These are phyloP conservation scores for Alentia gelatinosa DNA, from an alignment of 2,888 invertebrate genomes.

Conservation along the genomic window DNA sequence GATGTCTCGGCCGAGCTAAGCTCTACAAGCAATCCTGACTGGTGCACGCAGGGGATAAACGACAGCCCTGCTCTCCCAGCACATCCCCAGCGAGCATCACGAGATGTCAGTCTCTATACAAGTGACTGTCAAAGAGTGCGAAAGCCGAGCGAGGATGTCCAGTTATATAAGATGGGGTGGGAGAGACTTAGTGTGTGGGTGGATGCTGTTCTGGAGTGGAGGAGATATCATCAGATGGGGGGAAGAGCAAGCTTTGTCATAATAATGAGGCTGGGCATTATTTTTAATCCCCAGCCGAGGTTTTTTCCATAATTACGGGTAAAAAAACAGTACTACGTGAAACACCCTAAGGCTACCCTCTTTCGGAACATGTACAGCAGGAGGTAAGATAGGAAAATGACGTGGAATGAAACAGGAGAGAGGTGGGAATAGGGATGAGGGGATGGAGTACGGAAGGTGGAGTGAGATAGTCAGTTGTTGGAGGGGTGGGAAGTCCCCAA, in stretches of 20 bases:
- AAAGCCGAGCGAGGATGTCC: neutral
- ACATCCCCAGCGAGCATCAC: neutral
- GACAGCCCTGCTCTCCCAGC: neutral
- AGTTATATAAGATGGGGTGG: neutral
- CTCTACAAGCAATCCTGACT: neutral
- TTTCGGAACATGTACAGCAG: neutral
- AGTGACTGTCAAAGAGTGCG: neutral
- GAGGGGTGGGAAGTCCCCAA: too few relatives aligned
- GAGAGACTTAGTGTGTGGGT: neutral
- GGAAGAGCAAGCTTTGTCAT: too few relatives aligned
- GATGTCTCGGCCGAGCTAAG: neutral
- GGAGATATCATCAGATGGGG: too few relatives aligned
- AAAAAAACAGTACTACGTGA: too few relatives aligned
- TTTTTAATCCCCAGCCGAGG: too few relatives aligned
- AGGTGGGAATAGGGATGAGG: too few relatives aligned
- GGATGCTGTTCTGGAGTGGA: neutral
- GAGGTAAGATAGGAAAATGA: too few relatives aligned
- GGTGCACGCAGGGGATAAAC: neutral
- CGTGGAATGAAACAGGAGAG: too few relatives aligned
- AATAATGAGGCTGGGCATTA: too few relatives aligned
- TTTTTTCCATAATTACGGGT: too few relatives aligned
- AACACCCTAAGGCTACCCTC: neutral
- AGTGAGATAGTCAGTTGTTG: too few relatives aligned
- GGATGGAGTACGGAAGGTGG: too few relatives aligned
- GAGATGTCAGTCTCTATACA: neutral